Evolutionary conservation across 2,888 invertebrate genomes (phyloP).

Genomic region (Alsophila aescularia): DNA sequence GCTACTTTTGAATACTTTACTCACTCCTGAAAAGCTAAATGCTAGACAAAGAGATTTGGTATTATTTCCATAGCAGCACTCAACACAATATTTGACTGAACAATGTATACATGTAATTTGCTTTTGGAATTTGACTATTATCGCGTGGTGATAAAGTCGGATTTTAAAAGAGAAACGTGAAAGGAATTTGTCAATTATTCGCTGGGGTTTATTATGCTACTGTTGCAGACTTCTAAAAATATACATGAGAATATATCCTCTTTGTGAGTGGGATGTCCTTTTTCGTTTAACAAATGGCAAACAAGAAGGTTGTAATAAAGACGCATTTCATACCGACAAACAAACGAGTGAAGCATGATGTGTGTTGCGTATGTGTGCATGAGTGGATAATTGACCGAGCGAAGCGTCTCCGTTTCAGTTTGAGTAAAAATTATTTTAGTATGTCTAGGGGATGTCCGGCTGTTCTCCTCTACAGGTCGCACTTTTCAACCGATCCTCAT

Average conservation of each 20-base stretch:
- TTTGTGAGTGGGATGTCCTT: slow-evolving; percentile 25
- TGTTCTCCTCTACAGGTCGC: too few species aligned
- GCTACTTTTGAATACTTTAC: too few species aligned
- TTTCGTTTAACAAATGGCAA: not conserved
- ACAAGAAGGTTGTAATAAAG: too few species aligned
- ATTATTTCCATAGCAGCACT: slow-evolving; percentile 33
- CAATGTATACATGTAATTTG: slow-evolving; percentile 23
- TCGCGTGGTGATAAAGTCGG: slow-evolving; percentile 13
- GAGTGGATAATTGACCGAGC: too few species aligned
- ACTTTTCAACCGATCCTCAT: too few species aligned
- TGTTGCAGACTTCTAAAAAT: slow-evolving; percentile 25
- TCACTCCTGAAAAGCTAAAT: not conserved
- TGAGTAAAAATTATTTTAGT: too few species aligned
- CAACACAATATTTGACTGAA: slow-evolving; percentile 32
- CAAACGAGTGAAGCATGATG: too few species aligned
- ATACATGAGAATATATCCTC: slow-evolving; percentile 26
- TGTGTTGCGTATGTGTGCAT: too few species aligned
- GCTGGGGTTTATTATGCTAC: slow-evolving; percentile 23
- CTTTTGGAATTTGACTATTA: slow-evolving; percentile 11
- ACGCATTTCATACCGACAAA: too few species aligned
- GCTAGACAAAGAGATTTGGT: slow-evolving; percentile 24
- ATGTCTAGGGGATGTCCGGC: too few species aligned
- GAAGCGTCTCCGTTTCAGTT: too few species aligned
- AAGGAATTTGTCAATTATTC: slow-evolving; percentile 34
- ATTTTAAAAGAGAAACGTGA: slow-evolving; percentile 2